phyloP scores from a whole-genome alignment of 1,140 invertebrate species.

The Drosophila guanche region DNA sequence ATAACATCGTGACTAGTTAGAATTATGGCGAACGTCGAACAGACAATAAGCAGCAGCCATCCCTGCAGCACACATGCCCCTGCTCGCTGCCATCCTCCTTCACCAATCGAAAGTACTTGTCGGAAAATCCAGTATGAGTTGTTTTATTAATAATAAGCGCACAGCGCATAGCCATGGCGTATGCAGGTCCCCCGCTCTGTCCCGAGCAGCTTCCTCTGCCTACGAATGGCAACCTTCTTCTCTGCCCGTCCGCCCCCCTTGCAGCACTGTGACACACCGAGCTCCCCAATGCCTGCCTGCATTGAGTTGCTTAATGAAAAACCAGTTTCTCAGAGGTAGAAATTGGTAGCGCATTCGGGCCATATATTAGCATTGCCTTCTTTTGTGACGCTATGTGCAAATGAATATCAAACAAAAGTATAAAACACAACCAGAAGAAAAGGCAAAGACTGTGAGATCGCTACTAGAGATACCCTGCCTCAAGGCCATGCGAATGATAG shows the following conservation, averaged over 20 bases:
- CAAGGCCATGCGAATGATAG: too few relatives aligned
- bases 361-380: conserved; percentile 36
- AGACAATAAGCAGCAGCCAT: conserved; percentile 22
- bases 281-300: conserved; percentile 28
- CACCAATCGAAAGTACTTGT: conserved; percentile 43
- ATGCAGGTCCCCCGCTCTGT: neutral
- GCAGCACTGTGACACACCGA: conserved; percentile 32
- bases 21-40: conserved; percentile 54
- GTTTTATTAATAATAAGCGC: conserved; percentile 79
- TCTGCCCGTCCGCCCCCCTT: neutral
- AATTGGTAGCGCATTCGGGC: conserved; percentile 43
- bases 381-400: conserved; percentile 57
- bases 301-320: conserved; percentile 68
- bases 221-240: too few relatives aligned
- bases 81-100: neutral
- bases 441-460: neutral
- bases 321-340: conserved; percentile 64
- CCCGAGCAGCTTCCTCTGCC: too few relatives aligned
- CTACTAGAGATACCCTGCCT: too few relatives aligned
- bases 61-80: neutral
- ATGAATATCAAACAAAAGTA: conserved; percentile 38
- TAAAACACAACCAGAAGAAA: conserved; percentile 2
- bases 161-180: conserved; percentile 34
- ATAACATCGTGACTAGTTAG: conserved; percentile 77
- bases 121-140: conserved; percentile 79